A percentile compares a stretch with the other conserved stretches of the same genome.
Evolutionary conservation across 2,113 vertebrate species (phyloP).

Genomic region (Phaetusa simplex): DNA sequence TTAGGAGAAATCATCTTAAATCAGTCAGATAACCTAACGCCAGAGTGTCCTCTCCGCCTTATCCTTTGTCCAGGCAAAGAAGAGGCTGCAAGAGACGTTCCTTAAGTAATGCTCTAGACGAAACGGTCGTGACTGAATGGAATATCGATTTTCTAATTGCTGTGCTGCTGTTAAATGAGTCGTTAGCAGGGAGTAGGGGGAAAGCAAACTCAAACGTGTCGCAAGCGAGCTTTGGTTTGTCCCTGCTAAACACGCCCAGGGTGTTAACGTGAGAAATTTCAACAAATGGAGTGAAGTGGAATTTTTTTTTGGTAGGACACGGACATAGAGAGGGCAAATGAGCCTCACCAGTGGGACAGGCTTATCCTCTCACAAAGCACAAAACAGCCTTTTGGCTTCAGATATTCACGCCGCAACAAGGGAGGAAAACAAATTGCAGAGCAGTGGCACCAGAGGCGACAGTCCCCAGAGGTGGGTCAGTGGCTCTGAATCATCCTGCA

Average conservation of each 20-base stretch:
- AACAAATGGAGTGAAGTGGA: neutral
- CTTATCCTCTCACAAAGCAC: neutral
- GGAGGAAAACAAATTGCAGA: neutral
- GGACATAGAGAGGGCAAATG: neutral
- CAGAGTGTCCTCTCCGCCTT: neutral
- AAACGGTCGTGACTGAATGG: constrained; percentile 17
- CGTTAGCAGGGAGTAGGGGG: constrained; percentile 26
- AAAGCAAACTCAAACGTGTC: constrained; percentile 44
- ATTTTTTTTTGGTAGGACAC: too few species aligned
- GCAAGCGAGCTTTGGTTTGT: constrained; percentile 44
- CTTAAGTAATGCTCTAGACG: constrained; percentile 21
- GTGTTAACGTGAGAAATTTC: constrained; percentile 38
- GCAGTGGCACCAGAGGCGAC: neutral
- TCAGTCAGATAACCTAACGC: neutral
- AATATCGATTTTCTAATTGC: constrained; percentile 77
- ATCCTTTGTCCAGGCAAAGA: neutral
- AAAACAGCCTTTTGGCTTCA: neutral
- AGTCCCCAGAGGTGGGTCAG: neutral
- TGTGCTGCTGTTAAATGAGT: constrained; percentile 73
- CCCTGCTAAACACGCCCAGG: constrained; percentile 30
- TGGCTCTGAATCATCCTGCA: neutral
- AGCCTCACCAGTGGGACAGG: neutral
- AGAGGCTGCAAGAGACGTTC: neutral
- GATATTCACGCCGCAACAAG: neutral
- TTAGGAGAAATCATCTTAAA: neutral